These are phyloP conservation scores for Eupeodes luniger DNA, from an alignment of 2,888 invertebrate species.

Conservation along the genomic window DNA sequence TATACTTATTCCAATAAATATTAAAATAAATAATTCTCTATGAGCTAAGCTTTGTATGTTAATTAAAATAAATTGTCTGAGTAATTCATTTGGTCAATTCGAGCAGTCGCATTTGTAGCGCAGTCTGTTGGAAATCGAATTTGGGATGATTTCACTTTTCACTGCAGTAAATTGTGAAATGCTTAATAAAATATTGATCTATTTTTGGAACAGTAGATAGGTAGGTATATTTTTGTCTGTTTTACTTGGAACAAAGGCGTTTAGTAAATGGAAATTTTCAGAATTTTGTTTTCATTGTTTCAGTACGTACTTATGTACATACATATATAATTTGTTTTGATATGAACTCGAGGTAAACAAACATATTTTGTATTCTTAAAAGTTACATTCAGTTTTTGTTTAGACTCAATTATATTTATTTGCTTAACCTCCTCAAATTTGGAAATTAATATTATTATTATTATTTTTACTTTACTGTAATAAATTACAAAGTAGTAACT, in stretches of 20 bases:
- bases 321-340: neutral
- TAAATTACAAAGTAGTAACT: too few relatives aligned
- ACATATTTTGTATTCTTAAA: neutral
- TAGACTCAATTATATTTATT: too few relatives aligned
- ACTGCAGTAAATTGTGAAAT: conserved; percentile 16
- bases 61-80: neutral
- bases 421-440: too few relatives aligned
- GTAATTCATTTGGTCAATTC: neutral
- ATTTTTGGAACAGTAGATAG: conserved; percentile 22
- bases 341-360: neutral
- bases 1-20: conserved; percentile 50
- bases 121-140: too few relatives aligned
- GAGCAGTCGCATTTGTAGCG: neutral
- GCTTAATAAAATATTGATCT: neutral
- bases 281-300: too few relatives aligned
- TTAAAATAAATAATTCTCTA: conserved; percentile 10
- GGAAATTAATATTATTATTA: too few relatives aligned
- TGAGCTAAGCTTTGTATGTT: conserved; percentile 22
- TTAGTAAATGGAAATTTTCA: too few relatives aligned
- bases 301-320: neutral
- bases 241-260: too few relatives aligned
- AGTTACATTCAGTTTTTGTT: too few relatives aligned
- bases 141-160: conserved; percentile 1
- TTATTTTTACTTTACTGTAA: too few relatives aligned
- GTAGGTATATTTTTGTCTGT: too few relatives aligned